Percentiles rank a stretch among this genome's conserved stretches.
Conservation (phyloP, 2,888 invertebrate genomes). For the Chrysopilus asiliformis region DNA sequence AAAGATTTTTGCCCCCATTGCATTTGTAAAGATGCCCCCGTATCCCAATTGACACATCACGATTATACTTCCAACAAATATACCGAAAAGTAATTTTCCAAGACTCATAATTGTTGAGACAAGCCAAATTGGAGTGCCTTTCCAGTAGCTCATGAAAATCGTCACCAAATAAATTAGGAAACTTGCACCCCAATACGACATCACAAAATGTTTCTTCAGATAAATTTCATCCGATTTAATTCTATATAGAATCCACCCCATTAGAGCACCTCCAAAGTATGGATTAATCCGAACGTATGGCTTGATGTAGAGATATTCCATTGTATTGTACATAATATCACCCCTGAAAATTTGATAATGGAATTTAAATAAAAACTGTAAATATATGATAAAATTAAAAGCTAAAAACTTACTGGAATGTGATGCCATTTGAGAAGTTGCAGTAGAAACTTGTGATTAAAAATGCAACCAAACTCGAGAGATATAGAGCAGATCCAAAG, state of each 20-base stretch:
- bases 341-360: conserved; percentile 17
- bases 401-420: conserved; percentile 24
- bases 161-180: conserved; percentile 19
- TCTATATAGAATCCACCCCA: conserved; percentile 22
- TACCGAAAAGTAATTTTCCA: conserved; percentile 25
- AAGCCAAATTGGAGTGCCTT: conserved; percentile 21
- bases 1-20: conserved; percentile 22
- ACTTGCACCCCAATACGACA: conserved; percentile 21
- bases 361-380: background rate
- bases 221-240: conserved; percentile 9
- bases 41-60: conserved; percentile 22
- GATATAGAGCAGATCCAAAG: conserved; percentile 19
- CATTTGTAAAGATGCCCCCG: conserved; percentile 19
- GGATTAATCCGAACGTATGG: conserved; percentile 26
- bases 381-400: background rate
- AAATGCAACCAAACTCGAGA: conserved; percentile 16
- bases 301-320: conserved; percentile 23
- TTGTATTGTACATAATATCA: conserved; percentile 23
- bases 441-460: conserved; percentile 20
- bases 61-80: conserved; percentile 22
- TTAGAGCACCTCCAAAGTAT: conserved; percentile 24
- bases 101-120: conserved; percentile 25
- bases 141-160: conserved; percentile 27
- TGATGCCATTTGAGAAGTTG: conserved; percentile 22
- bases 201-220: conserved; percentile 10